Conservation (phyloP, 1,140 invertebrate genomes). For the Cherax quadricarinatus region DNA sequence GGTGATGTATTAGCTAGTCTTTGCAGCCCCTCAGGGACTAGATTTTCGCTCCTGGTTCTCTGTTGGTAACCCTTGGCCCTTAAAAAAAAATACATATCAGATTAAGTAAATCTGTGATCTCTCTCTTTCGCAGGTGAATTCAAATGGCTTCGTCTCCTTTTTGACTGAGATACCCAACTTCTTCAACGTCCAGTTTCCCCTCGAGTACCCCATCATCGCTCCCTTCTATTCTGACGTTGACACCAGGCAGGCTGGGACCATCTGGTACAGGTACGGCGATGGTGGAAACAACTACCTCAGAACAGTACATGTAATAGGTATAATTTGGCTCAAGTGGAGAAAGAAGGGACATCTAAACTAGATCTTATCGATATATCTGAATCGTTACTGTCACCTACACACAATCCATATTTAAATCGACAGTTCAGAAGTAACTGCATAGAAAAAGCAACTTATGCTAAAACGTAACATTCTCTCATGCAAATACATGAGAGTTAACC, state of each 20-base stretch:
- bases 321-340: neutral
- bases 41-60: no score
- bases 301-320: no score
- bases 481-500: no score
- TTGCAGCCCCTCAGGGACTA: no score
- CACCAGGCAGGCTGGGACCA: constrained; percentile 83
- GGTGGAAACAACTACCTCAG: neutral
- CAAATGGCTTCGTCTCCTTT: constrained; percentile 94
- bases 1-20: no score
- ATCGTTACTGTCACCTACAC: no score
- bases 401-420: no score
- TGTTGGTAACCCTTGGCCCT: no score
- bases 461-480: no score
- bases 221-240: constrained; percentile 95
- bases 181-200: constrained; percentile 91
- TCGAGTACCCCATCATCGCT: constrained; percentile 92
- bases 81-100: neutral
- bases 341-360: neutral
- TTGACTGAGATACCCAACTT: constrained; percentile 89
- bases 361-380: no score
- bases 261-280: constrained; percentile 83
- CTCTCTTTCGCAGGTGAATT: constrained; percentile 85
- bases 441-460: no score
- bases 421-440: no score
- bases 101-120: neutral